Conservation (phyloP, 2,888 invertebrate species). For the Achlya flavicornis region DNA sequence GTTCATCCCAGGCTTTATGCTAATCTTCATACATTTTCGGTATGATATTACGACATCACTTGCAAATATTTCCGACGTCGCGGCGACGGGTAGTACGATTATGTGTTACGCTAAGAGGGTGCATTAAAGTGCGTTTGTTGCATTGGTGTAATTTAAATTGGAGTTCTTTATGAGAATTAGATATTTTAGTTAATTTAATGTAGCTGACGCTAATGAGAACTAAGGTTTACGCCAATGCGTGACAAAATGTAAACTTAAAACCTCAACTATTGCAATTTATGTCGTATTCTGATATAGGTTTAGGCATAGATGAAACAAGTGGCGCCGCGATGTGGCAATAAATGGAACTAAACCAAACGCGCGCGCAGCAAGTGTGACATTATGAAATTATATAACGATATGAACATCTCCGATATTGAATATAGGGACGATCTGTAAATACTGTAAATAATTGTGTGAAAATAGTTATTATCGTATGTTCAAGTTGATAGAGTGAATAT, state of each 20-base stretch:
- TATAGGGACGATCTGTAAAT: constrained; percentile 31
- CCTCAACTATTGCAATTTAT: neutral
- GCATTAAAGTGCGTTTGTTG: neutral
- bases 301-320: neutral
- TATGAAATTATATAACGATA: neutral
- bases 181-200: neutral
- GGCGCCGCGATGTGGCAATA: constrained; percentile 1
- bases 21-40: neutral
- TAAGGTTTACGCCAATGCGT: too few species aligned
- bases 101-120: neutral
- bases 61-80: neutral
- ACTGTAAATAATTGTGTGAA: constrained; percentile 50
- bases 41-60: neutral
- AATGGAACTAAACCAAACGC: neutral
- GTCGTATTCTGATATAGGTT: constrained; percentile 1
- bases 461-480: constrained; percentile 33
- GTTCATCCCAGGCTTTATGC: neutral
- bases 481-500: constrained; percentile 42
- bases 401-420: neutral
- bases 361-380: neutral
- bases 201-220: too few species aligned
- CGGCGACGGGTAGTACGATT: neutral
- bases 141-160: neutral
- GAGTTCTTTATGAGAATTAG: neutral
- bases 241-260: neutral